A percentile compares a stretch with the other conserved stretches of the same genome.
Evolutionary conservation across 1,140 invertebrate species (phyloP).

Genomic region (Calephelis virginiensis): DNA sequence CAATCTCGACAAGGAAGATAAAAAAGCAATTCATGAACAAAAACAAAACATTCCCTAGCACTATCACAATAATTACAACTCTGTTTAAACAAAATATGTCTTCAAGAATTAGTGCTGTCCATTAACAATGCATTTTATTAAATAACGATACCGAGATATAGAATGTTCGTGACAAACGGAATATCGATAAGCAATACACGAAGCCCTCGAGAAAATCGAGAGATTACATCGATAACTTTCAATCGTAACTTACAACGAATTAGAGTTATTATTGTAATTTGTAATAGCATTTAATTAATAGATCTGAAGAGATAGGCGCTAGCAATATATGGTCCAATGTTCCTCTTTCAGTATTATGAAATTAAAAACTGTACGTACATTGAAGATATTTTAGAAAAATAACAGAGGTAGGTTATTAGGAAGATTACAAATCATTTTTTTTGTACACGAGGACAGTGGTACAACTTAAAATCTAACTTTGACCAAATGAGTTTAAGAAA

Average conservation of each 20-base stretch:
- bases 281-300: conserved; percentile 15
- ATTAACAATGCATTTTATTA: conserved; percentile 19
- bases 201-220: conserved; percentile 59
- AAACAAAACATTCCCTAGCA: no score
- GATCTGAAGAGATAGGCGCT: conserved; percentile 2
- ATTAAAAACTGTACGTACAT: no score
- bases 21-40: no score
- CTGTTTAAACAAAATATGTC: conserved; percentile 11
- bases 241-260: conserved; percentile 12
- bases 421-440: no score
- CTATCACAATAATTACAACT: neutral
- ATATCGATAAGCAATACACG: conserved; percentile 63
- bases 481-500: no score
- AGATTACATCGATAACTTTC: conserved; percentile 64
- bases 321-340: neutral
- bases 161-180: conserved; percentile 60
- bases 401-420: no score
- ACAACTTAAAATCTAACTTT: no score
- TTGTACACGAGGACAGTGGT: no score
- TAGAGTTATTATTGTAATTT: conserved; percentile 17
- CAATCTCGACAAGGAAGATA: no score
- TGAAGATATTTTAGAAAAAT: no score
- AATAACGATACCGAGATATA: conserved; percentile 28
- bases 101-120: conserved; percentile 12
- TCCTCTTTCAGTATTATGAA: no score